A percentile compares a stretch with the other conserved stretches of the same genome.
phyloP scores from a whole-genome alignment of 1,140 invertebrate genomes.

The Thereuonema tuberculata region DNA sequence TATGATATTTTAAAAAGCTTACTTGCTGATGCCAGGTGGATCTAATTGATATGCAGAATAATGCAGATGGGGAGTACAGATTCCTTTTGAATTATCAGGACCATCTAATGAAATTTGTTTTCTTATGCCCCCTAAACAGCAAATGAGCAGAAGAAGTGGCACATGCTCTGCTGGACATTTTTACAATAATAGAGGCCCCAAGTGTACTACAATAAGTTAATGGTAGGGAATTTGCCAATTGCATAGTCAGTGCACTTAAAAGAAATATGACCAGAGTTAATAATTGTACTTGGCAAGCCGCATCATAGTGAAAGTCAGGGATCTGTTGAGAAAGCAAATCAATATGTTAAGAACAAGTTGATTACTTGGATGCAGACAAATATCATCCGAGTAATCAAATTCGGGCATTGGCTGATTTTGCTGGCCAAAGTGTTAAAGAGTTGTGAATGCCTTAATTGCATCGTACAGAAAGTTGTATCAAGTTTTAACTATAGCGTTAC shows the following conservation, averaged over 20 bases:
- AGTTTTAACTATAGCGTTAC: no score
- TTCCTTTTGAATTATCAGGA: background rate
- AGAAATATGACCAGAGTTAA: constrained; percentile 5
- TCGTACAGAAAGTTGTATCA: no score
- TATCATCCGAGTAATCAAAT: no score
- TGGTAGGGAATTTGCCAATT: constrained; percentile 12
- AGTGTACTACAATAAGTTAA: constrained; percentile 10
- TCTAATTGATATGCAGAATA: constrained; percentile 13
- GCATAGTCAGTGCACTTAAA: constrained; percentile 8
- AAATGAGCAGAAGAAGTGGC: constrained; percentile 16
- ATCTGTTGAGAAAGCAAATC: background rate
- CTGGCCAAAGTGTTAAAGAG: no score
- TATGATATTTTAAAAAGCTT: no score
- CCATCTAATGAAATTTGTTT: background rate
- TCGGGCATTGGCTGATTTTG: no score
- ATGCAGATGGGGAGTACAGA: constrained; percentile 9
- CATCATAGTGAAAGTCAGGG: constrained; percentile 17
- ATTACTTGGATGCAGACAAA: constrained; percentile 1
- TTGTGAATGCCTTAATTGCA: no score
- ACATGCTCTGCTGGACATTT: constrained; percentile 16
- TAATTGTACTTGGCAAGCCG: constrained; percentile 18
- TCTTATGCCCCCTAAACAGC: background rate
- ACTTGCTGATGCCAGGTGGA: constrained; percentile 10
- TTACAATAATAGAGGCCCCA: constrained; percentile 7
- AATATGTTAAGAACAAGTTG: constrained; percentile 3